Conservation (phyloP, 2,888 invertebrate species). For the Xestobium rufovillosum region DNA sequence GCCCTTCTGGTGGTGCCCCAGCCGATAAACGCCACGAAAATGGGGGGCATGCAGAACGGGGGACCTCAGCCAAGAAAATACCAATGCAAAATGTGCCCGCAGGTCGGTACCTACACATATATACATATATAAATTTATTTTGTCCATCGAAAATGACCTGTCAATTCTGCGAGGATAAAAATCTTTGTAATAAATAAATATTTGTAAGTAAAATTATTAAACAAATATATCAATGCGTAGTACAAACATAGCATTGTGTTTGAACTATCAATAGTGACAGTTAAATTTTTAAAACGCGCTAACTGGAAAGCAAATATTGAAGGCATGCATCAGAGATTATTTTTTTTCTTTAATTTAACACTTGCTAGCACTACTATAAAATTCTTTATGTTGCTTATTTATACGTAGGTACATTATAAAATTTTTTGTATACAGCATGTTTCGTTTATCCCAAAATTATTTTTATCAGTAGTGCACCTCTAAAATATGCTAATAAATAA, state of each 20-base stretch:
- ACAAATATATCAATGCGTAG: conserved; percentile 2
- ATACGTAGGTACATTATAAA: not conserved
- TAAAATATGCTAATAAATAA: too few species aligned
- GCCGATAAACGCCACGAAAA: conserved; percentile 66
- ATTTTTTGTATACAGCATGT: not conserved
- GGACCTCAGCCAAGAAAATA: conserved; percentile 57
- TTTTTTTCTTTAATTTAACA: conserved; percentile 1
- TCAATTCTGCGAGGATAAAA: too few species aligned
- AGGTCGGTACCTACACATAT: conserved; percentile 58
- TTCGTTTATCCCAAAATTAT: conserved; percentile 1
- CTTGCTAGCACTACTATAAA: conserved; percentile 1
- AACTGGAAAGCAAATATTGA: not conserved
- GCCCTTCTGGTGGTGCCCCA: conserved; percentile 83
- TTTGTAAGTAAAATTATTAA: conserved; percentile 1
- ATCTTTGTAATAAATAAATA: too few species aligned
- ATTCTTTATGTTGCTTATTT: not conserved
- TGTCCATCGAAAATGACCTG: too few species aligned
- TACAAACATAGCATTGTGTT: not conserved
- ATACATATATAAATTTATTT: too few species aligned
- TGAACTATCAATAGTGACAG: conserved; percentile 1
- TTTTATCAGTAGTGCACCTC: too few species aligned
- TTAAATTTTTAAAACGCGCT: not conserved
- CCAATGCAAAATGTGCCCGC: conserved; percentile 95
- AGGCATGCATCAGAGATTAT: too few species aligned
- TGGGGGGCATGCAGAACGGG: conserved; percentile 44